phyloP scores from a whole-genome alignment of 1,140 invertebrate genomes.

The Vanessa tameamea region DNA sequence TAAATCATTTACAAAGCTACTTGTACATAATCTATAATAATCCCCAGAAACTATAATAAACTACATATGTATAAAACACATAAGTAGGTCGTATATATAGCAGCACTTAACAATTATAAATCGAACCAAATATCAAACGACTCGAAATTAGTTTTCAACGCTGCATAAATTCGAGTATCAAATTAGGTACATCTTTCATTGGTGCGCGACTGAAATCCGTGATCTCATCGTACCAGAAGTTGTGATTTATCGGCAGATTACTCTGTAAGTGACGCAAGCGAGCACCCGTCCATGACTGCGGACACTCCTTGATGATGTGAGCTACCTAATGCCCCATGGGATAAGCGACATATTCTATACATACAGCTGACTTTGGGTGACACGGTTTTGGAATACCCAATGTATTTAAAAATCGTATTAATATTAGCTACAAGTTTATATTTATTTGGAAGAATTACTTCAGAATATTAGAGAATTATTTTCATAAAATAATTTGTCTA shows the following conservation, averaged over 20 bases:
- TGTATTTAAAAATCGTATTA: neutral
- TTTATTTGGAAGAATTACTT: too few species aligned
- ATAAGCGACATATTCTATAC: constrained; percentile 29
- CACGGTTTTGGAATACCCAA: neutral
- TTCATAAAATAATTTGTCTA: too few species aligned
- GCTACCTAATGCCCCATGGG: constrained; percentile 32
- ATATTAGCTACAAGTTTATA: too few species aligned
- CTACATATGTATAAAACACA: neutral
- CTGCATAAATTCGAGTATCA: constrained; percentile 25
- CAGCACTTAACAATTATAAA: constrained; percentile 7
- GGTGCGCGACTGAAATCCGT: constrained; percentile 56
- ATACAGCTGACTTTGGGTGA: constrained; percentile 2
- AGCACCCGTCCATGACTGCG: constrained; percentile 62
- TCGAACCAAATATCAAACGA: neutral
- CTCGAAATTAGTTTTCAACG: constrained; percentile 25
- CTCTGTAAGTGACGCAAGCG: constrained; percentile 66
- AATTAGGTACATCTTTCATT: constrained; percentile 67
- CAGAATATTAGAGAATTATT: too few species aligned
- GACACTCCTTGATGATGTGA: constrained; percentile 69
- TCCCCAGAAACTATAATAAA: neutral
- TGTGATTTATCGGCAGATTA: constrained; percentile 74
- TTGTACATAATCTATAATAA: too few species aligned
- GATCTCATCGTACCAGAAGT: constrained; percentile 75
- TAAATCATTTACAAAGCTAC: too few species aligned
- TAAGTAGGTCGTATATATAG: neutral